Conservation (phyloP, 2,113 vertebrate species). For the Egretta garzetta region DNA sequence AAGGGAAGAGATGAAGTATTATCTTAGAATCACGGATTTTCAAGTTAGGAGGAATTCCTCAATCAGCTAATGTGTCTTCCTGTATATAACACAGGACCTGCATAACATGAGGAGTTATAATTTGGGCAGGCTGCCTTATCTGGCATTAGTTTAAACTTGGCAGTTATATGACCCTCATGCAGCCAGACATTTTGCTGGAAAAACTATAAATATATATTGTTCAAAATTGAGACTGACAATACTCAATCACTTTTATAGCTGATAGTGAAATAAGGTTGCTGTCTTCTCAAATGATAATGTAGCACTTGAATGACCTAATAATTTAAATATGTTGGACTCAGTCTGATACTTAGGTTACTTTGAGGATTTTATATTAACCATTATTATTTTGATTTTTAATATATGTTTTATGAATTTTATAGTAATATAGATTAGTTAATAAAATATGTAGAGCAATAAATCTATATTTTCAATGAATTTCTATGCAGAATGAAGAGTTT, state of each 20-base stretch:
- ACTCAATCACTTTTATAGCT: constrained; percentile 13
- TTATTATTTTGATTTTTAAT: neutral
- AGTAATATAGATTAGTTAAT: neutral
- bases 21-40: neutral
- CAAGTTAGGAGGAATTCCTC: neutral
- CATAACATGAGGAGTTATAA: neutral
- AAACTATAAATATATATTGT: neutral
- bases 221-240: constrained; percentile 14
- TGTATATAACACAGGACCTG: neutral
- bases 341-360: neutral
- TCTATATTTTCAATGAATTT: neutral
- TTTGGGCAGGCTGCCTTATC: neutral
- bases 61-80: neutral
- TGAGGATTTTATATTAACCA: neutral
- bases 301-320: neutral
- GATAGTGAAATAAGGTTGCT: constrained; percentile 1
- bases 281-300: neutral
- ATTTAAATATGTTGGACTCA: neutral
- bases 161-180: neutral
- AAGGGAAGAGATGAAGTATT: neutral
- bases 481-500: neutral
- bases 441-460: neutral
- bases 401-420: neutral
- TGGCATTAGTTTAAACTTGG: neutral
- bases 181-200: constrained; percentile 20